Conservation (phyloP, 35 echinoderm and acorn worm species). For the Antedon bifida region DNA sequence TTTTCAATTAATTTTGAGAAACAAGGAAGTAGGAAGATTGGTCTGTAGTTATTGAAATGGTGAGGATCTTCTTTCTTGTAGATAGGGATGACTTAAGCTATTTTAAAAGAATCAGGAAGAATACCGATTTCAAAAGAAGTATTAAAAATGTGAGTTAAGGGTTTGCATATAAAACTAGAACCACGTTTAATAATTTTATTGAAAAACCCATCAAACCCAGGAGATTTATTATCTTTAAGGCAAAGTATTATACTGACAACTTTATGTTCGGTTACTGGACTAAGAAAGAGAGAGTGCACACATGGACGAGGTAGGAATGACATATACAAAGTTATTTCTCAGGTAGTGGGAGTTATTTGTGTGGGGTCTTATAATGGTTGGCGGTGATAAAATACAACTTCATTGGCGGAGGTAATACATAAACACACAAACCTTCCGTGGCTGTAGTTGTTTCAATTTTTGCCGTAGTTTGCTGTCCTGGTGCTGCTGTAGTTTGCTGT, state of each 20-base stretch:
- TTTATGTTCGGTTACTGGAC: not conserved
- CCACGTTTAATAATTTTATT: not conserved
- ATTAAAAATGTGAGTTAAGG: not conserved
- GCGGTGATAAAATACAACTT: too few species aligned
- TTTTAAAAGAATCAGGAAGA: not conserved
- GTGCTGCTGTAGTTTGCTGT: not conserved
- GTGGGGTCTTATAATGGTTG: too few species aligned
- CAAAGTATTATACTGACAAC: not conserved
- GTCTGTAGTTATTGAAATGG: not conserved
- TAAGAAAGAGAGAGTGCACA: not conserved
- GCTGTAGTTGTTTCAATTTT: not conserved
- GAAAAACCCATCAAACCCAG: not conserved
- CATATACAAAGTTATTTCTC: too few species aligned
- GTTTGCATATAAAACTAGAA: not conserved
- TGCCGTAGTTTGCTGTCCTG: not conserved
- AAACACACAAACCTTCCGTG: too few species aligned
- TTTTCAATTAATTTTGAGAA: not conserved
- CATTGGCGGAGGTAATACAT: too few species aligned
- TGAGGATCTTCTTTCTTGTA: not conserved
- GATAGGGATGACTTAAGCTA: conserved; percentile 1
- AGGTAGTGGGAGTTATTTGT: too few species aligned
- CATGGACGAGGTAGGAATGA: too few species aligned
- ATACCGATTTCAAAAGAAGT: not conserved
- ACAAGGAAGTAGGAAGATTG: not conserved
- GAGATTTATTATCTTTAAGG: not conserved